Evolutionary conservation across 2,113 vertebrate species (phyloP).

Genomic region (Psettodes erumei): DNA sequence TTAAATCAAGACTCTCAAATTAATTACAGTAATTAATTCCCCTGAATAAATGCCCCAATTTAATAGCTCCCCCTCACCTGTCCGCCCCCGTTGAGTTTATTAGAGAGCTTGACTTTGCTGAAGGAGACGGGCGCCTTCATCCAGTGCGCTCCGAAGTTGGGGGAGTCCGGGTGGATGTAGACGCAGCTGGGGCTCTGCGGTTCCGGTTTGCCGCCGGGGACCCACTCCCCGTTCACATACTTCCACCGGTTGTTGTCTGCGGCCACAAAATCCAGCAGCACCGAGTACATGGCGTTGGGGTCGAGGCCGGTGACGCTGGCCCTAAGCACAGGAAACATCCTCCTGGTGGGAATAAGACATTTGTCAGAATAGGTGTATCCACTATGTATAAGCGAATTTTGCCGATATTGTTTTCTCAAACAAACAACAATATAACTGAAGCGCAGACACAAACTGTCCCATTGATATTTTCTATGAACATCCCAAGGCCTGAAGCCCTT

Average conservation of each 20-base stretch:
- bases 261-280: slow-evolving; percentile 85
- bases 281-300: slow-evolving; percentile 87
- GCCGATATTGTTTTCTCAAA: too few relatives aligned
- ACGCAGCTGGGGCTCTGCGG: slow-evolving; percentile 87
- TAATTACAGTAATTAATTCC: too few relatives aligned
- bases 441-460: background rate
- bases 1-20: too few relatives aligned
- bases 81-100: slow-evolving; percentile 86
- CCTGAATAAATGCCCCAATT: too few relatives aligned
- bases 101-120: slow-evolving; percentile 88
- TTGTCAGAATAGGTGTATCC: too few relatives aligned
- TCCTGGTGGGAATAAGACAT: slow-evolving; percentile 65
- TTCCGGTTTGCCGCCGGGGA: slow-evolving; percentile 85
- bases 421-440: too few relatives aligned
- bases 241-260: slow-evolving; percentile 88
- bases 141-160: slow-evolving; percentile 88
- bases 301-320: slow-evolving; percentile 83
- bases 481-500: background rate
- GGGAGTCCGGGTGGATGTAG: slow-evolving; percentile 88
- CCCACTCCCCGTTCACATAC: slow-evolving; percentile 88
- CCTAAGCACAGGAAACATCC: slow-evolving; percentile 86
- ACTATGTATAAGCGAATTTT: too few relatives aligned
- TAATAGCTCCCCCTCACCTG: too few relatives aligned
- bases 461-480: rapidly evolving
- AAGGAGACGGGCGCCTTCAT: slow-evolving; percentile 87